A percentile compares a stretch with the other conserved stretches of the same genome.
Conservation (phyloP, 2,113 vertebrate genomes). For the Grallaria varia region DNA sequence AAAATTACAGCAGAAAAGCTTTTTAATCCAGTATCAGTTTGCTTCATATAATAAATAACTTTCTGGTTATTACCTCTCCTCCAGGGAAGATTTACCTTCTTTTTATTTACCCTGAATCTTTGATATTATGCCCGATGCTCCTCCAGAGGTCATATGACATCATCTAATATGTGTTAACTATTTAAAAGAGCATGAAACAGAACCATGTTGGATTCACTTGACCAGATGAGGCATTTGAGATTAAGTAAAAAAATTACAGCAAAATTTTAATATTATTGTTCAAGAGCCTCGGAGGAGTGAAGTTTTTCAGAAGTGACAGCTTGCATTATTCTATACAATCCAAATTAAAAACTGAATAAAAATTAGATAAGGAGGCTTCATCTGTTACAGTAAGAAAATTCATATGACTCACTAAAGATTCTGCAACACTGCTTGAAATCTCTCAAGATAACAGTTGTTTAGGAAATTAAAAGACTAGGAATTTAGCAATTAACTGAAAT, state of each 20-base stretch:
- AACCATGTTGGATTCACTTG: background rate
- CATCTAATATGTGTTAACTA: background rate
- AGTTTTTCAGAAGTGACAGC: background rate
- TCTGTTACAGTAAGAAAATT: background rate
- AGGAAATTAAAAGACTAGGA: background rate
- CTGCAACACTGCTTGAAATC: background rate
- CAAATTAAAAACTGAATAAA: background rate
- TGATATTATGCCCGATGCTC: background rate
- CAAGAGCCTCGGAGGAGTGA: background rate
- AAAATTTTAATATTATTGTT: background rate
- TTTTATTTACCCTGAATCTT: background rate
- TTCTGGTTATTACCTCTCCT: background rate
- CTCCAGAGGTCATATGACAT: background rate
- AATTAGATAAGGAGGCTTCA: background rate
- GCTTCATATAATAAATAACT: background rate
- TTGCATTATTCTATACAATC: background rate
- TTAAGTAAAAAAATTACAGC: background rate
- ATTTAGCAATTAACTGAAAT: background rate
- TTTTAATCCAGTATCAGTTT: background rate
- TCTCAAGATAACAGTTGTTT: background rate
- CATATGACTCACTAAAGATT: background rate
- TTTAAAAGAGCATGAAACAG: background rate
- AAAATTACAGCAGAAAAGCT: background rate
- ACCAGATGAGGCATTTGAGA: background rate
- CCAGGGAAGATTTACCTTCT: background rate